phyloP scores from a whole-genome alignment of 2,888 invertebrate species.

The Pseudococcus jackbeardsleyi region DNA sequence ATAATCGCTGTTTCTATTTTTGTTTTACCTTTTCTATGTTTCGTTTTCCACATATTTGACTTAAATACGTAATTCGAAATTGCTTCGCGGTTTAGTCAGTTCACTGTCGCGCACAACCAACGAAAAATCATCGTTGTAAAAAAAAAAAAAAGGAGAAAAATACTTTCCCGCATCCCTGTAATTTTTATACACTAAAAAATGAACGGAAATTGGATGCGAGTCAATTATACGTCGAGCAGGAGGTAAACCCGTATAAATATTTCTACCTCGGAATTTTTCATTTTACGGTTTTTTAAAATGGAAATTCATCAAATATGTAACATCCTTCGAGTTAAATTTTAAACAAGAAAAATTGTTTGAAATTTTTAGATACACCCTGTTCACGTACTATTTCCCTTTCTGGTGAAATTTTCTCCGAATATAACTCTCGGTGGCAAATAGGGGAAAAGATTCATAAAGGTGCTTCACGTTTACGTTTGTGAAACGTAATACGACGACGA shows the following conservation, averaged over 20 bases:
- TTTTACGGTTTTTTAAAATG: background rate
- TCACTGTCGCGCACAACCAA: background rate
- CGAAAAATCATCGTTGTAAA: background rate
- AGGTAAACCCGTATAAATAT: background rate
- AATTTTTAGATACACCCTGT: background rate
- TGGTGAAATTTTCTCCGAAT: background rate
- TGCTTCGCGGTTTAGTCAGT: background rate
- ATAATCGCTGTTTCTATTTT: background rate
- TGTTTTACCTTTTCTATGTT: background rate
- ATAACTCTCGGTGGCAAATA: background rate
- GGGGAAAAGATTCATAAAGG: background rate
- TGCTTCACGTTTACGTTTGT: background rate
- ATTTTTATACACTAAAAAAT: background rate
- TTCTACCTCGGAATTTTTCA: background rate
- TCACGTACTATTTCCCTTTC: background rate
- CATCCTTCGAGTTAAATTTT: background rate
- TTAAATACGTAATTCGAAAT: too few species aligned
- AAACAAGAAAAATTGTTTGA: background rate
- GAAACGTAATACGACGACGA: conserved; percentile 18
- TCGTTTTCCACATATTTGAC: background rate
- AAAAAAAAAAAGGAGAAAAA: background rate
- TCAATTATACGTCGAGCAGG: background rate
- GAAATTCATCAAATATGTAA: background rate
- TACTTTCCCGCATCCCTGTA: background rate
- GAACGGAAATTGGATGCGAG: background rate